Evolutionary conservation across 2,113 vertebrate species (phyloP).

Genomic region (Odontophorus gujanensis): DNA sequence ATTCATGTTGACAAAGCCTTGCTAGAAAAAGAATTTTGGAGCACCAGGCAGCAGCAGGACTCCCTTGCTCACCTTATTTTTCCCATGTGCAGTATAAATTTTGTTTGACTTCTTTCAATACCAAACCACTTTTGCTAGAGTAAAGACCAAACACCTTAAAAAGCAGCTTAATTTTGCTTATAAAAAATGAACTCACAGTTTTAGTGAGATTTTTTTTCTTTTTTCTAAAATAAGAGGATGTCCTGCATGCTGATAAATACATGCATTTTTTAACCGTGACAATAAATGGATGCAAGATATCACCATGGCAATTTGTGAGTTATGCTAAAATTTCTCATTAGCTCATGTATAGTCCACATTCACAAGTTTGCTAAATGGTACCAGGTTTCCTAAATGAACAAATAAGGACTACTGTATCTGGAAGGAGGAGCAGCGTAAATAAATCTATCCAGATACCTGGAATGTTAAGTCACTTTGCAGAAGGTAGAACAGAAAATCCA

Average conservation of each 20-base stretch:
- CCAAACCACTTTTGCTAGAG: not conserved
- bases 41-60: not conserved
- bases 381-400: not conserved
- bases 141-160: not conserved
- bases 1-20: not conserved
- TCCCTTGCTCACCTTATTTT: not conserved
- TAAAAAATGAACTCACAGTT: not conserved
- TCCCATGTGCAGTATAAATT: not conserved
- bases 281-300: not conserved
- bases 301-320: not conserved
- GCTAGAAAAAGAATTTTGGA: not conserved
- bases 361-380: not conserved
- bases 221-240: not conserved
- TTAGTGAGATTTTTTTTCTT: not conserved
- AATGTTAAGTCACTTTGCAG: not conserved
- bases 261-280: not conserved
- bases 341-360: not conserved
- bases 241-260: not conserved
- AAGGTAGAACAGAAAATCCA: not conserved
- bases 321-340: not conserved
- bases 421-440: not conserved
- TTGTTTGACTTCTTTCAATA: not conserved
- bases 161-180: not conserved
- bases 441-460: not conserved
- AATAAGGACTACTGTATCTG: not conserved